Evolutionary conservation across 1,140 invertebrate species (phyloP).

Genomic region (Orius laevigatus): DNA sequence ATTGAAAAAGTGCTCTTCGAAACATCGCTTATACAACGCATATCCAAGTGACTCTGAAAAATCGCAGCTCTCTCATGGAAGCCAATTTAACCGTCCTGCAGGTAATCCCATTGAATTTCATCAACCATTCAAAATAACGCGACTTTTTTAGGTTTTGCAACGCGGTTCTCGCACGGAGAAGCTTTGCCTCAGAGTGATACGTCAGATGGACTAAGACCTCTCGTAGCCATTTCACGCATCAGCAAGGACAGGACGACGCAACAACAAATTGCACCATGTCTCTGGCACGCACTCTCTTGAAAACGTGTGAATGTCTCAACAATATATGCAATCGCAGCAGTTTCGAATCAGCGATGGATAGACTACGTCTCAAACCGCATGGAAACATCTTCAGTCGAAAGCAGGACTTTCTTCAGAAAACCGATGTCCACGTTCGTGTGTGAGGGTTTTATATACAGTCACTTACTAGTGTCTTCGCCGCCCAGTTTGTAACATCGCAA

Average conservation of each 20-base stretch:
- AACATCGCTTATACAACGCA: constrained; percentile 83
- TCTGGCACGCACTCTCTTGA: no score
- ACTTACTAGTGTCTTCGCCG: no score
- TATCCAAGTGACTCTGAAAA: constrained; percentile 91
- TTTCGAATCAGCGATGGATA: no score
- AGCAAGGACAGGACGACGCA: constrained; percentile 38
- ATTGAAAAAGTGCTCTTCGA: constrained; percentile 80
- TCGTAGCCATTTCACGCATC: constrained; percentile 77
- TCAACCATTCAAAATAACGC: background rate
- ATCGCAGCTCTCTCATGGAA: constrained; percentile 59
- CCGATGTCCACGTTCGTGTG: no score
- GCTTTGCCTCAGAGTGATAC: constrained; percentile 85
- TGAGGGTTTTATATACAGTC: no score
- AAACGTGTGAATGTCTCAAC: no score
- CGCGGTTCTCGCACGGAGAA: constrained; percentile 89
- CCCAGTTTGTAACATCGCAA: no score
- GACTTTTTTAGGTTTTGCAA: constrained; percentile 65
- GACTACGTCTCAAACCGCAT: no score
- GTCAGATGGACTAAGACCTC: constrained; percentile 86
- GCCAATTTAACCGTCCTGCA: constrained; percentile 76
- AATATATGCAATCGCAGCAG: no score
- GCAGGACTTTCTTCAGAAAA: no score
- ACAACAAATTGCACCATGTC: constrained; percentile 8
- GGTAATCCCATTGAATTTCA: constrained; percentile 30
- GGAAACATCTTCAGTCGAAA: no score